Conservation (phyloP, 2,888 invertebrate genomes). For the Drosophila testacea region DNA sequence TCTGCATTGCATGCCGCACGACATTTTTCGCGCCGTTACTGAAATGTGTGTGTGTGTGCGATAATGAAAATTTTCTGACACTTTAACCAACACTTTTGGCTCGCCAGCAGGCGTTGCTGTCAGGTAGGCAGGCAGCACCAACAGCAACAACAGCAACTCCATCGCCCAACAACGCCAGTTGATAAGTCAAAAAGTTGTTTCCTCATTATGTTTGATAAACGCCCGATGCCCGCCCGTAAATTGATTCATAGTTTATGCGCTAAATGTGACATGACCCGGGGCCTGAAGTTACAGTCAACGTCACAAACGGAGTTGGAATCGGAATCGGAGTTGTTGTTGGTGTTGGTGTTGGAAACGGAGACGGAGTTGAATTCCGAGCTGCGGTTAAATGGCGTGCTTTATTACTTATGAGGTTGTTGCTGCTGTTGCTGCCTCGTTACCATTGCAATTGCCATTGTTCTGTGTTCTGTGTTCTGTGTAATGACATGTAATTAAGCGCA, state of each 20-base stretch:
- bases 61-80: conserved; percentile 81
- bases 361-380: conserved; percentile 51
- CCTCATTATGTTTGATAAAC: conserved; percentile 80
- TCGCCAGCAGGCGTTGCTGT: conserved; percentile 68
- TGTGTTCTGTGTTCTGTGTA: conserved; percentile 69
- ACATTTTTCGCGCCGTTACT: conserved; percentile 67
- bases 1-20: conserved; percentile 76
- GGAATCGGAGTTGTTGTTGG: background rate
- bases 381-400: conserved; percentile 69
- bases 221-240: conserved; percentile 71
- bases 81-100: conserved; percentile 78
- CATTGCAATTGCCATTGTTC: conserved; percentile 38
- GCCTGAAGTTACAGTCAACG: conserved; percentile 2
- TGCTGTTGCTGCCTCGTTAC: conserved; percentile 36
- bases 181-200: conserved; percentile 78
- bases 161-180: conserved; percentile 51
- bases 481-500: conserved; percentile 84
- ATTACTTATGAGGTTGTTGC: conserved; percentile 74
- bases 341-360: conserved; percentile 31
- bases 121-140: conserved; percentile 48
- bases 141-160: conserved; percentile 34
- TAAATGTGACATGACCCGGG: conserved; percentile 81
- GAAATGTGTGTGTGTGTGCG: conserved; percentile 56
- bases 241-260: conserved; percentile 80
- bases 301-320: background rate